Evolutionary conservation across 1,140 invertebrate species (phyloP), one percentile per base, ranked within the genome.

Genomic region (Littorina saxatilis): DNA sequence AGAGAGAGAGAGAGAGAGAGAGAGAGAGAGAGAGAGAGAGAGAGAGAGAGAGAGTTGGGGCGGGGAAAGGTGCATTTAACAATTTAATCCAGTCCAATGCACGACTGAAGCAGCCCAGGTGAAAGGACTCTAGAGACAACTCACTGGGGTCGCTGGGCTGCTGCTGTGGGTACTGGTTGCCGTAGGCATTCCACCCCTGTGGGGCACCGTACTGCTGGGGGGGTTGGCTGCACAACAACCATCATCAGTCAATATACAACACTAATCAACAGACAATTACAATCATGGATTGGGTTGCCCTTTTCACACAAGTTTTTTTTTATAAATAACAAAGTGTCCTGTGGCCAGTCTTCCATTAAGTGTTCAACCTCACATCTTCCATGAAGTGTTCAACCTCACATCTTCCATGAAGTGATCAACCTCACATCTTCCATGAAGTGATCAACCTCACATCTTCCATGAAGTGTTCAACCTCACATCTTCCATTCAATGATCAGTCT

Each of bases 101-200:
- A n/a, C n/a, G n/a, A n/a, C n/a, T n/a, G n/a, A n/a, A n/a, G n/a
- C n/a, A n/a, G n/a, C n/a, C n/a, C n/a, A n/a, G n/a, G n/a, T n/a
- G n/a, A n/a, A n/a, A n/a, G n/a, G n/a, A n/a, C n/a, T n/a, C n/a
- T n/a, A n/a, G n/a, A n/a, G n/a, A n/a, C n/a, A 68, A 90, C 91
- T 92, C 89, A 93, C 93, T 92, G 50, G 90, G 90, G 83, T 93
- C 91, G 50, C 90, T 90, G 77, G 92, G 91, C 83, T 91, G 91
- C 83, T 91, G 91, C 75, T 90, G 87, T 84, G 92, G 91, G 70
- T 91, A 91, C 82, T 92, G 92, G 83, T 93, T 93, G 52, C 93
- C 93, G 72, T 86, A 86, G 17, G 82, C 82, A 79, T 86, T 86
- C 94, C 94, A 94, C 61, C 94, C 93, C 88, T 92, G 93, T 55